Evolutionary conservation across 2,797 vertebrate genomes (phyloP).

Genomic region (Gephyroberyx darwinii): DNA sequence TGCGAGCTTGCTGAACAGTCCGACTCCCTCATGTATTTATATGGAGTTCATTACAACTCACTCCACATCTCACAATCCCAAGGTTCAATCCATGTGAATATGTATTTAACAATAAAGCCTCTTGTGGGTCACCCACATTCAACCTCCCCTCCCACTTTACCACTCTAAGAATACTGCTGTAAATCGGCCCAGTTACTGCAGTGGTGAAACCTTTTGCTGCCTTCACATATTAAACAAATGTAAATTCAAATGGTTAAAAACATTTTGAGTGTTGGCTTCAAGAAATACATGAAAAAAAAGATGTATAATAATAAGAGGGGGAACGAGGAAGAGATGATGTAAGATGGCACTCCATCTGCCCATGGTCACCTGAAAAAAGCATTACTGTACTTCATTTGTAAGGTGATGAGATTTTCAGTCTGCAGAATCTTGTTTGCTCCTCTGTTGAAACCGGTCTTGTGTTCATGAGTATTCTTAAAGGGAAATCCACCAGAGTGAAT

Average conservation of each 20-base stretch:
- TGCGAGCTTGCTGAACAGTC: slow-evolving; percentile 10
- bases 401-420: slow-evolving; percentile 29
- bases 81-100: slow-evolving; percentile 42
- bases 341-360: slow-evolving; percentile 4
- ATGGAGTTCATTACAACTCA: slow-evolving; percentile 19
- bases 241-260: slow-evolving; percentile 2
- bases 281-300: neutral
- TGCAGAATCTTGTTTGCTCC: slow-evolving; percentile 30
- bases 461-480: slow-evolving; percentile 56
- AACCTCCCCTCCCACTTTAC: slow-evolving; percentile 6
- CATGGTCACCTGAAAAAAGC: slow-evolving; percentile 5
- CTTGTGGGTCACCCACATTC: slow-evolving; percentile 21
- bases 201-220: neutral
- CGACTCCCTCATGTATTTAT: slow-evolving; percentile 27
- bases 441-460: slow-evolving; percentile 29
- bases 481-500: slow-evolving; percentile 55
- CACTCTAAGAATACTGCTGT: slow-evolving; percentile 3
- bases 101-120: neutral
- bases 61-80: slow-evolving; percentile 21
- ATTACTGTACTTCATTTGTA: slow-evolving; percentile 2
- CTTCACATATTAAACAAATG: slow-evolving; percentile 5
- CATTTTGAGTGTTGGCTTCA: slow-evolving; percentile 6
- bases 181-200: neutral
- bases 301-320: neutral
- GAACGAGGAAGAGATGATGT: neutral